Base-by-base conservation (phyloP, 64 coral and sea anemone genomes). In the Platygyra sinensis region DNA sequence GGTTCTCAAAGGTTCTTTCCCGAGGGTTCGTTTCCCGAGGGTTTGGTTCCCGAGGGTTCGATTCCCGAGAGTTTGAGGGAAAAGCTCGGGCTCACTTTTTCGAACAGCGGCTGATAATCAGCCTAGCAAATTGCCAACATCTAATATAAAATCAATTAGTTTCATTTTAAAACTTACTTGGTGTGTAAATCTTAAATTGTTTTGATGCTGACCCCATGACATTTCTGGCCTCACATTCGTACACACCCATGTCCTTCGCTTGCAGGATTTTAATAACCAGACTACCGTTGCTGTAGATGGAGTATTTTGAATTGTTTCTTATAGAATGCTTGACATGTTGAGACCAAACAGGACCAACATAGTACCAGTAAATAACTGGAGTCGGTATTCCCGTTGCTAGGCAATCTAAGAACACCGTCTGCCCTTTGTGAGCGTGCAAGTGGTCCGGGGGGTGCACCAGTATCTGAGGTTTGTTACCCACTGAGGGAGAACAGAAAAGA, bases 331-430 rank as follows among this genome's bases (percentile, higher is more conserved):
- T 71, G 19, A 85, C 62, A 28, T 69, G 62, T 72, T 51, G 32
- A 19, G 62, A 67, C 62, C 63, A 85, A 10, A 50, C 38, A 13
- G 2, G 62, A 24, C 81, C 81, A 67, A 72, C 25, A 24, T 85
- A 85, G 36, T 85, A 85, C 81, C 81, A 85, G 25, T 33, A 24
- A 52, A 29, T 39, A 2, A 15, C 2, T 5, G 81, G 81, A 27
- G 62, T 33, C 15, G 81, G 81, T 67, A 13, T 71, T 8, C 81
- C 81, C 0, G 81, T 85, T 72, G 81, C 81, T 85, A 67, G 63
- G 32, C 81, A 85, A 72, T 67, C 5, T 33, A 85, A 28, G 11
- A 0, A 24, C 24, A 85, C 5, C 30, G 11, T 67, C 22, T 67
- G 62, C n/a, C 81, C 63, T 27, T 50, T 69, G 22, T 15, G 24